Conservation (phyloP, 2,888 invertebrate genomes). For the Tinea semifulvella region DNA sequence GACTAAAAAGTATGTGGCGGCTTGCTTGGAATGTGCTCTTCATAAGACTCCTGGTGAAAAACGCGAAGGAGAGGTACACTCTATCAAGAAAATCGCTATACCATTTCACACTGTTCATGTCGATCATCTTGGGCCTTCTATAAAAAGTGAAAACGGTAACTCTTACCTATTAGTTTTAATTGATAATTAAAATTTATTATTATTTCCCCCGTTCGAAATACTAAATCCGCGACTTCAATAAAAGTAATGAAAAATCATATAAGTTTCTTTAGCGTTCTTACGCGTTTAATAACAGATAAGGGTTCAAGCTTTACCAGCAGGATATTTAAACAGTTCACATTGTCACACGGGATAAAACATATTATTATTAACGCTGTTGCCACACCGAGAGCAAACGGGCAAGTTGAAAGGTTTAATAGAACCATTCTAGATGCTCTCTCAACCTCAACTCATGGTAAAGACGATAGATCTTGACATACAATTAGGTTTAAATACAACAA, state of each 20-base stretch:
- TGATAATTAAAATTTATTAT: constrained; percentile 19
- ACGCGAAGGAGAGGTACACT: constrained; percentile 21
- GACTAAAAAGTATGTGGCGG: constrained; percentile 20
- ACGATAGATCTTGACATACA: no score
- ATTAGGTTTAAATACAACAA: no score
- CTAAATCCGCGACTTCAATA: constrained; percentile 19
- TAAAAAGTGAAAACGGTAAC: constrained; percentile 19
- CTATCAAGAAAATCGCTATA: constrained; percentile 19
- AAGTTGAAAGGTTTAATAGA: constrained; percentile 5
- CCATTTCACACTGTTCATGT: constrained; percentile 24
- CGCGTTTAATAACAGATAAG: constrained; percentile 21
- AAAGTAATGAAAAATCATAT: constrained; percentile 19
- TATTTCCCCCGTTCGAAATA: constrained; percentile 20
- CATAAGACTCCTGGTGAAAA: constrained; percentile 21
- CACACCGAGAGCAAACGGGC: constrained; percentile 6
- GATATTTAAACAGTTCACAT: constrained; percentile 15
- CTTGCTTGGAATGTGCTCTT: constrained; percentile 20
- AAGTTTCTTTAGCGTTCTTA: constrained; percentile 20
- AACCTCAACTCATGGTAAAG: constrained; percentile 16
- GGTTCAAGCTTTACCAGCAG: constrained; percentile 20
- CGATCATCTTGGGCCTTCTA: constrained; percentile 23
- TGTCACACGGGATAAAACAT: constrained; percentile 17
- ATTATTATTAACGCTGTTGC: constrained; percentile 14
- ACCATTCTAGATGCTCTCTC: constrained; percentile 8
- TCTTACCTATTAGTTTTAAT: constrained; percentile 15